These are phyloP conservation scores for Neotoma lepida DNA, from an alignment of 2,113 vertebrate genomes.

Conservation along the genomic window DNA sequence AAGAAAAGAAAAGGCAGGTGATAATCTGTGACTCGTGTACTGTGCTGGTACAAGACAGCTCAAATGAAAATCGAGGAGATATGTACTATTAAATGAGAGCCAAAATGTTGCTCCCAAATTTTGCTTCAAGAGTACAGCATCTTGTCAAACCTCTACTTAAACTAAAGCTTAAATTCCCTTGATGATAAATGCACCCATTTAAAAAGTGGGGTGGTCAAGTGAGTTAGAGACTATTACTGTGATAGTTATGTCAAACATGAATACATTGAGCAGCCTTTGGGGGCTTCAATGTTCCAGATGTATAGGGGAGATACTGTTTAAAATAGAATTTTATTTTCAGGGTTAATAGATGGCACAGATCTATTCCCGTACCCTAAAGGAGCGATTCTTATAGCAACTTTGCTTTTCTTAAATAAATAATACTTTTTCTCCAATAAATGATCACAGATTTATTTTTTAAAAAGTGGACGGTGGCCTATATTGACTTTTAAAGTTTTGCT, in stretches of 20 bases:
- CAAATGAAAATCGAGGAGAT: background rate
- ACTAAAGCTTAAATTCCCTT: background rate
- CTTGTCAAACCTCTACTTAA: too few relatives aligned
- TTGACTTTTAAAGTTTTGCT: background rate
- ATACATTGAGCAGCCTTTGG: background rate
- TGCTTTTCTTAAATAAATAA: background rate
- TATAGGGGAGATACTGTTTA: conserved; percentile 19
- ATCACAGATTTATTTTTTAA: background rate
- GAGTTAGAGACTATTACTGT: background rate
- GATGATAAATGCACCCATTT: background rate
- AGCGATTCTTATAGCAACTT: background rate
- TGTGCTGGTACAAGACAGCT: background rate
- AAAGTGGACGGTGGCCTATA: background rate
- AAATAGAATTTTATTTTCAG: background rate
- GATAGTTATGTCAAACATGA: background rate
- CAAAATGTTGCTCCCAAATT: conserved; percentile 7
- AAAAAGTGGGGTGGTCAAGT: background rate
- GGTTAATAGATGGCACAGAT: background rate
- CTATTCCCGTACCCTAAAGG: background rate
- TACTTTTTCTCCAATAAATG: background rate
- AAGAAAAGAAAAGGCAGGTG: background rate
- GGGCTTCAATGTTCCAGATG: background rate
- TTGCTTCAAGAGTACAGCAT: background rate
- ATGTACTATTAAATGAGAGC: background rate
- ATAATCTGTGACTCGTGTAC: background rate